phyloP scores from a whole-genome alignment of 2,888 invertebrate genomes.

The Pelosia muscerda region DNA sequence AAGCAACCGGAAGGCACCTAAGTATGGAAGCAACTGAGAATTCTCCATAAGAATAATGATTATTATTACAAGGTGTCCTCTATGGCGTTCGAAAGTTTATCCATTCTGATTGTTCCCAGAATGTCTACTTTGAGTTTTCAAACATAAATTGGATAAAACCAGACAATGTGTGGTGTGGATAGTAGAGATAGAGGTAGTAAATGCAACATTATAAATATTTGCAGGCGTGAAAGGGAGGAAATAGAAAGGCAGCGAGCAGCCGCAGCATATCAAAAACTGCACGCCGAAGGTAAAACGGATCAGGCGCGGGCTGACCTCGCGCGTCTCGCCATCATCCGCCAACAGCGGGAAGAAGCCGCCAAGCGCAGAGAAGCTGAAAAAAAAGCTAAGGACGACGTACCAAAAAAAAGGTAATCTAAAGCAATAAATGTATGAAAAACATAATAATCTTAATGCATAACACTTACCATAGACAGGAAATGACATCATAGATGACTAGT shows the following conservation, averaged over 20 bases:
- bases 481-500: too few relatives aligned
- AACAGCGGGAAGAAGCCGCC: slow-evolving; percentile 98
- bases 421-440: too few relatives aligned
- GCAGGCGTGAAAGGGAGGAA: slow-evolving; percentile 93
- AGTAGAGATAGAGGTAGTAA: not conserved
- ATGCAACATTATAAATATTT: not conserved
- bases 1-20: too few relatives aligned
- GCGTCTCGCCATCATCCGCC: slow-evolving; percentile 96
- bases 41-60: too few relatives aligned
- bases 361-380: slow-evolving; percentile 95
- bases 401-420: slow-evolving; percentile 72
- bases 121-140: too few relatives aligned
- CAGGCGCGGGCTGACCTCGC: slow-evolving; percentile 98
- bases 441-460: too few relatives aligned
- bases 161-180: too few relatives aligned
- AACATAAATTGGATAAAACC: too few relatives aligned
- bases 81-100: too few relatives aligned
- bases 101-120: too few relatives aligned
- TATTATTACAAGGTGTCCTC: too few relatives aligned
- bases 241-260: slow-evolving; percentile 96
- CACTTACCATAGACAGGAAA: not conserved
- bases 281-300: slow-evolving; percentile 98
- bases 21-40: too few relatives aligned
- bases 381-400: slow-evolving; percentile 87
- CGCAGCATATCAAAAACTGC: slow-evolving; percentile 96